Evolutionary conservation across 2,888 invertebrate genomes (phyloP), one percentile per base, ranked within the genome.

Genomic region (Ptilodon capucinus): DNA sequence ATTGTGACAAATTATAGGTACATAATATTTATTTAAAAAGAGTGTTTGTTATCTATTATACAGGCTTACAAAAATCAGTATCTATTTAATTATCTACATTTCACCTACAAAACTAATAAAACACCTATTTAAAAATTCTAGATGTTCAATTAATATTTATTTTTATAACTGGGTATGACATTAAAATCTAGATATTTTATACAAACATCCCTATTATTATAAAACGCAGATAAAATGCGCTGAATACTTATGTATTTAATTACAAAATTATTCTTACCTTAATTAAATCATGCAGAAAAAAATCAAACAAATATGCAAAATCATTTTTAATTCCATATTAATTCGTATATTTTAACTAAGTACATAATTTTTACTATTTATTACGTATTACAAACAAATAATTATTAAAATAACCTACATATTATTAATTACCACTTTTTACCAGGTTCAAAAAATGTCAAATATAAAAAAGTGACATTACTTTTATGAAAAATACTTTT

Each of bases 381-480:
- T 4, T 28, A n/a, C 3, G 4, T 4, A 28, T 11, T 11, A n/a
- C 7, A n/a, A n/a, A 28, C 11, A 28, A 11, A 28, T n/a, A n/a
- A 8, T n/a, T 28, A 25, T 7, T 25, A 8, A 8, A 25, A 4
- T 28, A n/a, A 28, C 3, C 2, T 28, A 28, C 28, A n/a, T 34
- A 47, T 36, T 39, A 51, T 41, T 46, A 45, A 43, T 34, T 34
- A 51, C 57, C 57, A 39, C 52, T 58, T 56, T 52, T 44, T 30
- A 36, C 39, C 7, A 30, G 19, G 38, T 38, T 38, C 38, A 17
- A 16, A 19, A 3, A 38, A 17, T n/a, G 19, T 38, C 18, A 38
- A 4, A 19, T 19, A 0, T 46, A 18, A 56, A 57, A 57, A 58
- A 44, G 36, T 18, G 42, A 19, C 38, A 36, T 42, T 4, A 11